Evolutionary conservation across 1,140 invertebrate genomes (phyloP).

Genomic region (Heliconius hewitsoni): DNA sequence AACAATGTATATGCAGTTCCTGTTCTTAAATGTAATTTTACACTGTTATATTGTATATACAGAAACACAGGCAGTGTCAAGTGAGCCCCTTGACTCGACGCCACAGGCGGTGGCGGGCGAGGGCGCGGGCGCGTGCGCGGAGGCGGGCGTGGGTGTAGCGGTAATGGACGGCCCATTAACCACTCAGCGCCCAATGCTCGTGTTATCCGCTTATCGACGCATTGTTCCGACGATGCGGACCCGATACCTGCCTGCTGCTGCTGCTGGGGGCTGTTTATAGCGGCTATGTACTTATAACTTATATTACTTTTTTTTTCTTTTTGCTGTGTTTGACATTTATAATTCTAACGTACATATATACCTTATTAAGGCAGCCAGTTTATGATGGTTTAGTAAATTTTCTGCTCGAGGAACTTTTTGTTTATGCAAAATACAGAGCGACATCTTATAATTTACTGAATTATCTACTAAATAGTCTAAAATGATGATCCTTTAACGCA

Average conservation of each 20-base stretch:
- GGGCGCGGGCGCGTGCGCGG: background rate
- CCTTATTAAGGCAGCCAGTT: too few species aligned
- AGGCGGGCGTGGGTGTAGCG: slow-evolving; percentile 13
- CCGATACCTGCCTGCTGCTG: slow-evolving; percentile 24
- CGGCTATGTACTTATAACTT: background rate
- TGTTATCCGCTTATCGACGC: slow-evolving; percentile 45
- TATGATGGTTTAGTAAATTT: background rate
- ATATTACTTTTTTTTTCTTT: background rate
- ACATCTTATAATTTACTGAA: too few species aligned
- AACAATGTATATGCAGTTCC: too few species aligned
- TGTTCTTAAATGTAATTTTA: too few species aligned
- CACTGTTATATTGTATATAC: too few species aligned
- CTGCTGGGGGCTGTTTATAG: background rate
- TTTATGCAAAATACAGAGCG: too few species aligned
- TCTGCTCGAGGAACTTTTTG: too few species aligned
- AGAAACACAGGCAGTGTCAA: slow-evolving; percentile 8
- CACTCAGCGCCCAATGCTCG: slow-evolving; percentile 39
- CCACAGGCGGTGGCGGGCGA: background rate
- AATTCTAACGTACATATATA: background rate
- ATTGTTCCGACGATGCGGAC: slow-evolving; percentile 37
- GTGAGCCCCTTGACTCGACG: background rate
- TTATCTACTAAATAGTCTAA: too few species aligned
- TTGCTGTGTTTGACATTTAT: background rate
- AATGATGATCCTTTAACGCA: too few species aligned
- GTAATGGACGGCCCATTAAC: slow-evolving; percentile 48